A percentile compares a stretch with the other conserved stretches of the same genome.
These are phyloP conservation scores for Nycticryphes semicollaris DNA, from an alignment of 2,113 vertebrate species.

Conservation along the genomic window DNA sequence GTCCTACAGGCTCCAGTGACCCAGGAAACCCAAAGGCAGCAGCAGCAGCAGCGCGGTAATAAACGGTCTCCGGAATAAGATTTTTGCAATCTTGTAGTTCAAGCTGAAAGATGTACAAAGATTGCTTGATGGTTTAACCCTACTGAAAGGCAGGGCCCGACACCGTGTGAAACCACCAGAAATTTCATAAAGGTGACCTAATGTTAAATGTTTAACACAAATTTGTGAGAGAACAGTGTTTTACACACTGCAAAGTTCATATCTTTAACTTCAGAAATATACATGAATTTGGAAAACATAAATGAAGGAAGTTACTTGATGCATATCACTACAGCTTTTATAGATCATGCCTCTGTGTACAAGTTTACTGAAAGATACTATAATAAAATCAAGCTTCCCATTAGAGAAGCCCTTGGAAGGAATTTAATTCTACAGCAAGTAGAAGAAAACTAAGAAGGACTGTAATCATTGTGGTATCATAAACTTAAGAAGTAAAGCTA, in stretches of 20 bases:
- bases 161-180: conserved; percentile 52
- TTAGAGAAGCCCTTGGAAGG: neutral
- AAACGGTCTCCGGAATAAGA: conserved; percentile 61
- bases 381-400: neutral
- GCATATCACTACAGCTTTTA: neutral
- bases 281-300: neutral
- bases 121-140: conserved; percentile 55
- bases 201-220: conserved; percentile 38
- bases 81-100: conserved; percentile 57
- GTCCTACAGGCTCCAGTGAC: conserved; percentile 76
- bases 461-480: neutral
- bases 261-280: conserved; percentile 31
- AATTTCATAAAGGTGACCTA: conserved; percentile 52
- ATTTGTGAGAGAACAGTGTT: neutral
- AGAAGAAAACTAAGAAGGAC: neutral
- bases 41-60: conserved; percentile 34
- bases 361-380: neutral
- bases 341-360: neutral
- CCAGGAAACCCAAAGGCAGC: conserved; percentile 53
- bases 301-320: neutral
- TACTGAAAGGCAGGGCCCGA: conserved; percentile 14
- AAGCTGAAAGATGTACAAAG: conserved; percentile 62
- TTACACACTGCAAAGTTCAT: neutral
- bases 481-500: neutral
- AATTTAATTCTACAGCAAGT: neutral